Base-by-base conservation (phyloP, 2,113 vertebrate genomes). In the Raja brachyura region DNA sequence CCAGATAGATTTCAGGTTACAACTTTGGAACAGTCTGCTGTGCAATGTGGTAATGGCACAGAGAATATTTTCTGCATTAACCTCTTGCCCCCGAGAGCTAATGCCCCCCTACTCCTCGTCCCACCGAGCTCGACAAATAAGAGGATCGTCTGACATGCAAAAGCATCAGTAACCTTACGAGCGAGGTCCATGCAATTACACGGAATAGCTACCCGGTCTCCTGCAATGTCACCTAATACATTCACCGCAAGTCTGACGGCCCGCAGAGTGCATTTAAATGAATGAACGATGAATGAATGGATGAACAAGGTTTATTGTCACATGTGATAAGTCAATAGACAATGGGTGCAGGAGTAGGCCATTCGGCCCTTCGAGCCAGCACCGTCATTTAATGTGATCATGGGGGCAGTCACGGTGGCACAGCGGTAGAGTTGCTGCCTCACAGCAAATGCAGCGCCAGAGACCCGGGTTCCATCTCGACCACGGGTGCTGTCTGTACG, bases 31-130 rank as follows among this genome's bases (percentile, higher is more conserved):
- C 33, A 94, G 95, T 95, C 95, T 0, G 0, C 28, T 93, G 33
- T 93, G 33, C 56, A 93, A 95, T 95, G n/a, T 74, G 68, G 96
- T 96, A 96, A 96, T 94, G 94, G 94, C 93, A 95, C 94, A 0
- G 25, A 95, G 93, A 94, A 94, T 94, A 93, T 94, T 95, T 94
- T 95, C 95, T 96, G 96, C 96, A 97, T 96, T 97, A 97, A 96
- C 95, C 95, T 94, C 93, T 93, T 96, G 96, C 96, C 96, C 96
- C 93, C 94, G 93, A 76, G 94, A 95, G 94, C 94, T 96, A 96
- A 96, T 96, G 95, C 95, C 28, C 59, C 83, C 56, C 10, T 66
- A 66, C 90, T 94, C 95, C 94, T 94, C 93, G 94, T 94, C 95
- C 94, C 94, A 94, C 73, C 95, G 78, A 94, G 93, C 94, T 94